Base-by-base conservation (phyloP, 2,797 vertebrate genomes). In the Neosilurus mollespiculum region DNA sequence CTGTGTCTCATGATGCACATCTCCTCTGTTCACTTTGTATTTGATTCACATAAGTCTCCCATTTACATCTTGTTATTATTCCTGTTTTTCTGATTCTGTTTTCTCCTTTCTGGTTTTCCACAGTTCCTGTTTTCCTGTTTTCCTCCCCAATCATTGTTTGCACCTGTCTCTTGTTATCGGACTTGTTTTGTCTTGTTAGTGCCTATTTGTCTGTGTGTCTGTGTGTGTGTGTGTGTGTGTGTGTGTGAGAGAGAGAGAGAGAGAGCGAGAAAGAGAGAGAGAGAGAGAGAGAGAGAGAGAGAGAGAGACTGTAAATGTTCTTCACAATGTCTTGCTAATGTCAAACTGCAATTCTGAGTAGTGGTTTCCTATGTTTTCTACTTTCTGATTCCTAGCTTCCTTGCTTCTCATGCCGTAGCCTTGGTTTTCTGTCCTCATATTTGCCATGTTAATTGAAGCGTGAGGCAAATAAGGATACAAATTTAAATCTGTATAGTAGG, bases 161-260 rank as follows among this genome's bases (percentile, higher is more conserved):
- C 37, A 81, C 80, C 80, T 81, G 80, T 61, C 56, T 72, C 37
- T 81, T 49, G 67, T 81, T 81, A 72, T 61, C 51, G 37, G 56
- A 51, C 56, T 61, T 69, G 80, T 71, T 81, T 71, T 81, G 56
- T 81, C 56, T 71, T 10, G 22, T 72, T 81, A 62, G 80, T 49
- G 58, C 58, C 37, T 16, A 81, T 72, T 81, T 61, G 67, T 58
- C 1, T 69, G 49, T 67, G 64, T 67, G 22, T 56, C 18, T 76
- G 11, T 37, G 56, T 61, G 24, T 77, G 58, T 61, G 58, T 64
- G 37, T 61, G 58, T 64, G 22, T 64, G 65, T 67, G 65, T 18
- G 5, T 66, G 65, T 37, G 65, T 67, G 30, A 30, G 30, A 30
- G 30, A 30, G 30, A 30, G 30, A 30, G 30, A 30, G 30, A 30